phyloP scores from a whole-genome alignment of 2,113 vertebrate genomes.

The Centropristis striata region DNA sequence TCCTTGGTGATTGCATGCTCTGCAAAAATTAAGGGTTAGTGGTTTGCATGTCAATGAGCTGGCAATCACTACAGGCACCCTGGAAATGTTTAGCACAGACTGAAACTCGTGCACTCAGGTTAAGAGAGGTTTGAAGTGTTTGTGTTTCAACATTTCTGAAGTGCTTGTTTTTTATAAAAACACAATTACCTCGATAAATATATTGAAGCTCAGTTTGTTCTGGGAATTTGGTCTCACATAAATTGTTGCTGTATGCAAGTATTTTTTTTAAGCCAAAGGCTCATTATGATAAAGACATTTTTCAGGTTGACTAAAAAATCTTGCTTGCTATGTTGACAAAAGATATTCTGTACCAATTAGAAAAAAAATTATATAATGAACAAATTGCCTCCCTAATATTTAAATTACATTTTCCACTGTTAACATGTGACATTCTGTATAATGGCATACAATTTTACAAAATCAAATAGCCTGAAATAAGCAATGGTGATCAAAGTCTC shows the following conservation, averaged over 20 bases:
- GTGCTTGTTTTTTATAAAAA: background rate
- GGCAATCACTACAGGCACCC: slow-evolving; percentile 25
- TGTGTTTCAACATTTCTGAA: background rate
- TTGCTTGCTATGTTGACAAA: background rate
- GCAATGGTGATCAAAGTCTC: background rate
- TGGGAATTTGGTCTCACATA: background rate
- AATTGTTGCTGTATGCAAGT: background rate
- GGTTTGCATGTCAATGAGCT: slow-evolving; percentile 35
- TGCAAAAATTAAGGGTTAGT: background rate
- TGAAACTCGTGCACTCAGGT: background rate
- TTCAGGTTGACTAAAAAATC: background rate
- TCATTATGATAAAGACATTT: background rate
- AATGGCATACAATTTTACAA: background rate
- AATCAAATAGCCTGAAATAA: background rate
- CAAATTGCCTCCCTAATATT: background rate
- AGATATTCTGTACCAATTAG: background rate
- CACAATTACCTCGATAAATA: too few relatives aligned
- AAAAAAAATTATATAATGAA: background rate
- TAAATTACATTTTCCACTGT: too few relatives aligned
- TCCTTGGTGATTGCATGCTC: slow-evolving; percentile 10
- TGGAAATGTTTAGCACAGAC: slow-evolving; percentile 1
- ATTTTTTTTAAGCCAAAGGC: too few relatives aligned
- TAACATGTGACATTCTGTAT: background rate
- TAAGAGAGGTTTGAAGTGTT: background rate
- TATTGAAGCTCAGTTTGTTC: background rate